phyloP scores from a whole-genome alignment of 2,888 invertebrate species.

The Harmothoe impar region DNA sequence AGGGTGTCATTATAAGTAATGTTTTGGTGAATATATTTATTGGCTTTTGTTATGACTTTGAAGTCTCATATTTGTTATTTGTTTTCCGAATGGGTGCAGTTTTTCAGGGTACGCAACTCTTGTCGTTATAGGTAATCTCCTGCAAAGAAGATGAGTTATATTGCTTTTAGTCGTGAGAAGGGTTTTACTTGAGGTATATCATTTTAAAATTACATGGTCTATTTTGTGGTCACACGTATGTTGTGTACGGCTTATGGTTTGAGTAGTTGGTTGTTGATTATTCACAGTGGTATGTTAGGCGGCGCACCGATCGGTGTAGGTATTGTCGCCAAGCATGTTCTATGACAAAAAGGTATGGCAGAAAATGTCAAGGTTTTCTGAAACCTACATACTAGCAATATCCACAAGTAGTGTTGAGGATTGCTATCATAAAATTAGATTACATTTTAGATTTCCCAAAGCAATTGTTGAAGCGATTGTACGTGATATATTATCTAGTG shows the following conservation, averaged over 20 bases:
- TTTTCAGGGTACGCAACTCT: not conserved
- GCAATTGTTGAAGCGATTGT: not conserved
- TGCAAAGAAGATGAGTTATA: not conserved
- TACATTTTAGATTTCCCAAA: not conserved
- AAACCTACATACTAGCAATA: no score
- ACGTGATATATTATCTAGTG: not conserved
- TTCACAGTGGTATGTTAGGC: slow-evolving; percentile 11
- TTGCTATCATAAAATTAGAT: not conserved
- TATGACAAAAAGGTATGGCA: not conserved
- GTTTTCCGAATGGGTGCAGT: not conserved
- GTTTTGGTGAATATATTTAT: not conserved
- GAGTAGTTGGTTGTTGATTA: not conserved
- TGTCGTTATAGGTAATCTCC: not conserved
- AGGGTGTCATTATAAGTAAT: not conserved
- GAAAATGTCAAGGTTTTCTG: no score
- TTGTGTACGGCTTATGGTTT: not conserved
- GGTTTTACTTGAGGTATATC: not conserved
- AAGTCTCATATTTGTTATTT: not conserved
- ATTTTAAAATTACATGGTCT: not conserved
- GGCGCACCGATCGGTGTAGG: not conserved
- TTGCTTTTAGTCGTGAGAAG: not conserved
- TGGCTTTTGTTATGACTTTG: not conserved
- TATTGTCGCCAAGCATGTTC: not conserved
- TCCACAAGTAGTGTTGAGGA: not conserved
- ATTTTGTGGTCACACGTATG: not conserved